Percentiles rank a stretch among this genome's conserved stretches.
Evolutionary conservation across 2,113 vertebrate genomes (phyloP).

Genomic region (Henicopernis longicauda): DNA sequence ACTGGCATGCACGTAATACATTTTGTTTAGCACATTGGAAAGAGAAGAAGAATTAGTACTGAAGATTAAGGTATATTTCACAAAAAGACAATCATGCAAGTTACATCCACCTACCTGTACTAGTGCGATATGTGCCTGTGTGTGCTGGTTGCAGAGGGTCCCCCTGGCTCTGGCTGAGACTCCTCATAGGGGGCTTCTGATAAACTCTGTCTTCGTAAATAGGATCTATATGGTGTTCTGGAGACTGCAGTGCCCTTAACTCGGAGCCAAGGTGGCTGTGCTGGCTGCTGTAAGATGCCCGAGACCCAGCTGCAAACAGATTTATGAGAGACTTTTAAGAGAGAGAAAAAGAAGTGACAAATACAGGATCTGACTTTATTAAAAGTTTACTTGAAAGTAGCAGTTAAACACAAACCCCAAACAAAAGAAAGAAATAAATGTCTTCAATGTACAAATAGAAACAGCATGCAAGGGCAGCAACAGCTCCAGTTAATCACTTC

Average conservation of each 20-base stretch:
- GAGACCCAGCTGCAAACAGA: constrained; percentile 81
- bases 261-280: constrained; percentile 94
- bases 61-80: neutral
- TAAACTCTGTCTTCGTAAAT: constrained; percentile 97
- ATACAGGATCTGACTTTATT: neutral
- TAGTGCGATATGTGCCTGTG: constrained; percentile 89
- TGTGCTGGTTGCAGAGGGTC: constrained; percentile 84
- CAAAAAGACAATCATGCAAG: neutral
- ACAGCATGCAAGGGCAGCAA: neutral
- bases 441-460: constrained; percentile 27
- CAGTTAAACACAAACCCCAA: neutral
- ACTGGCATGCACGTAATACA: neutral
- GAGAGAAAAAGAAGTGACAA: neutral
- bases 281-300: constrained; percentile 94
- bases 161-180: constrained; percentile 95
- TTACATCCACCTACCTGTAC: constrained; percentile 83
- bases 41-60: neutral
- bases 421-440: neutral
- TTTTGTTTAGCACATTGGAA: neutral
- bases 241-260: constrained; percentile 92
- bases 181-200: constrained; percentile 96
- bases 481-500: constrained; percentile 11
- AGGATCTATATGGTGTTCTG: constrained; percentile 95
- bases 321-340: neutral
- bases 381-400: neutral